Evolutionary conservation across 2,797 vertebrate species (phyloP).

Genomic region (Alcedo atthis): DNA sequence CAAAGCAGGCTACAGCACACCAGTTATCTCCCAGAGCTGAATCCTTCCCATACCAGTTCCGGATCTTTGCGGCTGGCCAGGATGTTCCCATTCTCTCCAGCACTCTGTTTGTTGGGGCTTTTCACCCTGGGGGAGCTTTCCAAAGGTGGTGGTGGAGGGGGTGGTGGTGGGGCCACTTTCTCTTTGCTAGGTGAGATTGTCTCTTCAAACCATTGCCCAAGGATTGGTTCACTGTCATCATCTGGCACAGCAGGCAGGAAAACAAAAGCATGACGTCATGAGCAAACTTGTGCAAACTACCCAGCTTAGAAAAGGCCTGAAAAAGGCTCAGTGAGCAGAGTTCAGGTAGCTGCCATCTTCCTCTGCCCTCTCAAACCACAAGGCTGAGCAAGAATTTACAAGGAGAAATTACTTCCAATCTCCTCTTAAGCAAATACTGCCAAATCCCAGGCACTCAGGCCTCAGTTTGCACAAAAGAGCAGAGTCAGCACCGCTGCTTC

Average conservation of each 20-base stretch:
- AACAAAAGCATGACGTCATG: not conserved
- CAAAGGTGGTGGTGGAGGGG: conserved; percentile 6
- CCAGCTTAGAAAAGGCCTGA: not conserved
- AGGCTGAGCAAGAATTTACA: not conserved
- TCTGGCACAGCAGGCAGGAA: conserved; percentile 77
- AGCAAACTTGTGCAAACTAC: not conserved
- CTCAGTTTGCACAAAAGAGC: not conserved
- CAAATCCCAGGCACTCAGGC: not conserved
- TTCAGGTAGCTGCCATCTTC: not conserved
- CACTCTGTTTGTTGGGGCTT: conserved; percentile 93
- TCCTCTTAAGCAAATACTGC: not conserved
- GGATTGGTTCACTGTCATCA: conserved; percentile 98
- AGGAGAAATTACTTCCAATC: not conserved
- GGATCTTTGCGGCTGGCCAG: conserved; percentile 97
- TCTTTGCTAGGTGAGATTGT: conserved; percentile 98
- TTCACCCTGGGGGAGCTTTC: too few relatives aligned
- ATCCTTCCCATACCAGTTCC: conserved; percentile 86
- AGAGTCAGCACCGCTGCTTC: not conserved
- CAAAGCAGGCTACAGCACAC: not conserved
- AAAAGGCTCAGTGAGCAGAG: not conserved
- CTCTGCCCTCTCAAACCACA: not conserved
- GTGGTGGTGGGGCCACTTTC: conserved; percentile 92
- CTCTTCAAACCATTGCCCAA: conserved; percentile 99
- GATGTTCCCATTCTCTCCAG: conserved; percentile 96
- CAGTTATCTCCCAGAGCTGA: not conserved